Evolutionary conservation across 2,113 vertebrate species (phyloP), one percentile per base, ranked within the genome.

Genomic region (Puffinus mauretanicus): DNA sequence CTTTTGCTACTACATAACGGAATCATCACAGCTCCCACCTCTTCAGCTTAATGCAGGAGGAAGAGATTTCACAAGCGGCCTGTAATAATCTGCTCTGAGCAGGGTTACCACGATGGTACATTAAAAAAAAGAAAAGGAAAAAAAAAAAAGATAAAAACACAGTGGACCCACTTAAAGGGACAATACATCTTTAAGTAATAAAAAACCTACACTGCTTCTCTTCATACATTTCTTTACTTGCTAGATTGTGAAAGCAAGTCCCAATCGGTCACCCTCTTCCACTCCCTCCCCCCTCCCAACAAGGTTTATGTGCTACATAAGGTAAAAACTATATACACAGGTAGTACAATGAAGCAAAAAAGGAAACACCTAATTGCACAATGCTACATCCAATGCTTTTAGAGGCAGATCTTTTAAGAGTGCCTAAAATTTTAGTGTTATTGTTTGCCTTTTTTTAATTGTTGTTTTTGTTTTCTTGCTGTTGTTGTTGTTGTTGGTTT

Each of bases 381-480:
- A 99, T 99, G 99, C 99, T 99, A 99, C 99, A 99, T 99, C 95
- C 97, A 98, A 98, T 98, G 99, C 99, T 99, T 98, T 98, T 98
- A 98, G 99, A 99, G 98, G 99, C 99, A 99, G 98, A 97, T 98
- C 98, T 98, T 98, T 99, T 98, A 98, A 98, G 98, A 99, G 98
- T 98, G 99, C 99, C 99, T 96, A 98, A 96, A 98, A 98, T 97
- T 98, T 98, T 99, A 99, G 99, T 99, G 99, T 99, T 99, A 98
- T 97, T 96, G 93, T 97, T 95, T 96, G 93, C 86, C 95, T 97
- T 60, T 92, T 85, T 77, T 40, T 40, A 38, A 38, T 93, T 99
- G 57, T 62, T 79, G 42, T 34, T 54, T 52, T 72, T 72, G 38
- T 81, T 88, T 40, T 40, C 12, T 40, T 40, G 40, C 40, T 11